phyloP scores from a whole-genome alignment of 1,140 invertebrate species.

The Cheumatopsyche charites region DNA sequence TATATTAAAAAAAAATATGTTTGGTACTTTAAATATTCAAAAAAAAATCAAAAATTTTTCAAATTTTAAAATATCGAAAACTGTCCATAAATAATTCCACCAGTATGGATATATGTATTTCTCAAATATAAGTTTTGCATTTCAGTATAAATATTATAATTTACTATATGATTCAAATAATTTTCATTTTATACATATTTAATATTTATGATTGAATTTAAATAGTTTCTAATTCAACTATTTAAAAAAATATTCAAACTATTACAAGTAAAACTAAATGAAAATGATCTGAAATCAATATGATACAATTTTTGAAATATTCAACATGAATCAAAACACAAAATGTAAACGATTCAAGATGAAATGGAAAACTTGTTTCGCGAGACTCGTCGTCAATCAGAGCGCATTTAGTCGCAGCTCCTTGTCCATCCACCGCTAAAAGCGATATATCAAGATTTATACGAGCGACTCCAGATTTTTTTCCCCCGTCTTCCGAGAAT shows the following conservation, averaged over 20 bases:
- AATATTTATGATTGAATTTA: background rate
- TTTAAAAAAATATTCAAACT: background rate
- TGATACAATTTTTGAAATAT: no score
- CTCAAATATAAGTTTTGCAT: background rate
- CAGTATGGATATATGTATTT: background rate
- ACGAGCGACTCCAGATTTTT: background rate
- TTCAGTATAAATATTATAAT: background rate
- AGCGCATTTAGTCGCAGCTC: background rate
- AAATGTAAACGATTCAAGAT: no score
- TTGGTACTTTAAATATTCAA: no score
- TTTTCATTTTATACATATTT: no score
- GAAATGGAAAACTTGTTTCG: no score
- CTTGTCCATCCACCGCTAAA: background rate
- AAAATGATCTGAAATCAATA: no score
- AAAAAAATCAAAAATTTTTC: no score
- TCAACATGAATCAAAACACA: no score
- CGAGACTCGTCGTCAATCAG: background rate
- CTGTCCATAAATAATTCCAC: no score
- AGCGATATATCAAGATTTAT: slow-evolving; percentile 24
- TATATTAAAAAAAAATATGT: no score
- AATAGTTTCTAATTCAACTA: background rate
- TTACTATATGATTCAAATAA: background rate
- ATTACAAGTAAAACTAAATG: background rate
- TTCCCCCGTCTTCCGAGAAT: no score
- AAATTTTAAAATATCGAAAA: no score